Evolutionary conservation across 2,888 invertebrate genomes (phyloP), one percentile per base, ranked within the genome.

Genomic region (Esperia sulphurella): DNA sequence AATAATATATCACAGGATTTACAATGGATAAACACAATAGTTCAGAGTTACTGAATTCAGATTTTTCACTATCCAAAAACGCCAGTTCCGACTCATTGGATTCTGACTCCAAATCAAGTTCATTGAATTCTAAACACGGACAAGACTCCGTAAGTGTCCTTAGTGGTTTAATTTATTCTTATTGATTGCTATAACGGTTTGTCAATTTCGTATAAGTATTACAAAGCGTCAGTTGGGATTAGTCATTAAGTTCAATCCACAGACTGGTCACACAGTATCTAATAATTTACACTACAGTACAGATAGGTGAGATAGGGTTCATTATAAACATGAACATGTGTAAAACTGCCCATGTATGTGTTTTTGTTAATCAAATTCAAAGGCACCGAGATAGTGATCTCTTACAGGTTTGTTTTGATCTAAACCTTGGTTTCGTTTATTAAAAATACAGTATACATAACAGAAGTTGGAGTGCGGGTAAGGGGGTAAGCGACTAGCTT

Each of bases 71-170:
- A 63, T 93, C 93, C 8, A 95, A 95, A 86, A 94, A 94, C 83
- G 93, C 94, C 45, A 95, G 94, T 76, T 93, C 94, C 45, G 96
- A 96, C 79, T 95, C 95, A 7, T 88, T 95, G 68, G 94, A 94
- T 76, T 94, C 95, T 0, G 96, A 96, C 75, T 95, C 96, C 40
- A 96, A 96, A 88, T 95, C 96, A 52, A 95, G 94, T 83, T 95
- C 95, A 59, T 91, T 95, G 70, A 95, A 94, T 82, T 95, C 95
- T 40, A 96, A 95, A 91, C 93, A 94, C 79, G 95, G 94, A 62
- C 94, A 94, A 76, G 95, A 95, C 83, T 94, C 94, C 78, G 95
- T 95, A 92, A 93, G 92, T 89, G 84, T 78, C 87, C 81, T 75
- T 78, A 77, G 79, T 73, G 69, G 83, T 75, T 78, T 84, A 84